phyloP scores from a whole-genome alignment of 2,888 invertebrate species.

The Drosophila lutescens region DNA sequence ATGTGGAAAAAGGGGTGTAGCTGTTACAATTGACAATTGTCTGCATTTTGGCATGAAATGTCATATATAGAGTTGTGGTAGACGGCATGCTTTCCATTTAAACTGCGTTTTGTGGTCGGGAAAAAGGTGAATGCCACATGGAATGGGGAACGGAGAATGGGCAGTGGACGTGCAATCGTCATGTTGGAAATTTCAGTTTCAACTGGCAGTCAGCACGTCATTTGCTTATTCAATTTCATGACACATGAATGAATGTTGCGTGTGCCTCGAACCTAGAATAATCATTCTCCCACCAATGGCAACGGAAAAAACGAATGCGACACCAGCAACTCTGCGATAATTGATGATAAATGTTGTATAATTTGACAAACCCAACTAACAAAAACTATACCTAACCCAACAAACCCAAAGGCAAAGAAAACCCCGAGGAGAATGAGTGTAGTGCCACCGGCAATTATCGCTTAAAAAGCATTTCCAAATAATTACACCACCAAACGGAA shows the following conservation, averaged over 20 bases:
- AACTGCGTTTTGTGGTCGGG: slow-evolving; percentile 75
- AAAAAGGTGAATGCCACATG: slow-evolving; percentile 59
- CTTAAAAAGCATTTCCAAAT: slow-evolving; percentile 76
- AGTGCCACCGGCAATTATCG: slow-evolving; percentile 75
- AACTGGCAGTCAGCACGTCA: slow-evolving; percentile 82
- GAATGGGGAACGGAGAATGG: slow-evolving; percentile 2
- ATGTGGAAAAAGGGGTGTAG: slow-evolving; percentile 63
- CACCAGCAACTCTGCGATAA: slow-evolving; percentile 74
- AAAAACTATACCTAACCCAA: slow-evolving; percentile 31
- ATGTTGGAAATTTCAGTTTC: slow-evolving; percentile 57
- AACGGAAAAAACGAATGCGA: slow-evolving; percentile 19
- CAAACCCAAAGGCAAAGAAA: slow-evolving; percentile 7
- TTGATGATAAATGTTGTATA: slow-evolving; percentile 83
- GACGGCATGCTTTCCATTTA: slow-evolving; percentile 52
- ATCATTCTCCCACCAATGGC: slow-evolving; percentile 63
- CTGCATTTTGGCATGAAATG: slow-evolving; percentile 76
- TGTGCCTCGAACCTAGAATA: slow-evolving; percentile 66
- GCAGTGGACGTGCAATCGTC: slow-evolving; percentile 28
- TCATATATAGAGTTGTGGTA: slow-evolving; percentile 47
- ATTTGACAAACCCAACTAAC: slow-evolving; percentile 79
- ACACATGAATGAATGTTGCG: slow-evolving; percentile 72
- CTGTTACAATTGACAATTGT: slow-evolving; percentile 75
- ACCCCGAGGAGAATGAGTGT: slow-evolving; percentile 7
- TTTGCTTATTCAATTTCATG: slow-evolving; percentile 81
- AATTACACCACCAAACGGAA: slow-evolving; percentile 65